Percentiles rank a stretch among this genome's conserved stretches.
Evolutionary conservation across 2,113 vertebrate genomes (phyloP).

Genomic region (Diadophis punctatus): DNA sequence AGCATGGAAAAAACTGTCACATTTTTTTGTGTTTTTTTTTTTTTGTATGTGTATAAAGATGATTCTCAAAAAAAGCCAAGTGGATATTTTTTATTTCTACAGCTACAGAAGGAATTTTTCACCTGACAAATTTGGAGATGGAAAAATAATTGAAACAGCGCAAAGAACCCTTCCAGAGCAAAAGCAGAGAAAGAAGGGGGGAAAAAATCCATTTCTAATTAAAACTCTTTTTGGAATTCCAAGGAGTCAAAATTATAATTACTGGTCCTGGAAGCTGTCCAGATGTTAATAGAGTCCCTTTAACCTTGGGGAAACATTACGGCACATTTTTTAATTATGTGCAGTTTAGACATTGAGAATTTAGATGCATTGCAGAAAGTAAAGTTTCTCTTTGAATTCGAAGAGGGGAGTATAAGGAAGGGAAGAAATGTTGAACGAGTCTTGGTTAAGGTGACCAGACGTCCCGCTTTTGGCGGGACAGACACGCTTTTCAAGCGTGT

Average conservation of each 20-base stretch:
- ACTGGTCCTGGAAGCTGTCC: background rate
- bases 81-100: background rate
- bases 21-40: accelerated
- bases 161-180: accelerated
- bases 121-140: background rate
- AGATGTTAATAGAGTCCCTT: background rate
- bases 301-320: background rate
- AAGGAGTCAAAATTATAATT: background rate
- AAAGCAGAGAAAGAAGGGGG: background rate
- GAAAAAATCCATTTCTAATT: accelerated
- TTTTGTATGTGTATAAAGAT: background rate
- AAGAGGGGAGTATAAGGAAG: background rate
- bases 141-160: background rate
- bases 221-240: background rate
- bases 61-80: background rate
- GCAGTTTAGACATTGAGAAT: background rate
- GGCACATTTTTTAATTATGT: slow-evolving; percentile 4
- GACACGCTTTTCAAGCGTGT: no score
- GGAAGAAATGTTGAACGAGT: no score
- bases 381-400: background rate
- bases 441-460: no score
- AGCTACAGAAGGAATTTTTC: background rate
- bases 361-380: background rate
- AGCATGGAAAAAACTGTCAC: background rate
- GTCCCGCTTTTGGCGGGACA: no score